Conservation (phyloP, 2,888 invertebrate genomes). For the Meiosimyza platycephala region DNA sequence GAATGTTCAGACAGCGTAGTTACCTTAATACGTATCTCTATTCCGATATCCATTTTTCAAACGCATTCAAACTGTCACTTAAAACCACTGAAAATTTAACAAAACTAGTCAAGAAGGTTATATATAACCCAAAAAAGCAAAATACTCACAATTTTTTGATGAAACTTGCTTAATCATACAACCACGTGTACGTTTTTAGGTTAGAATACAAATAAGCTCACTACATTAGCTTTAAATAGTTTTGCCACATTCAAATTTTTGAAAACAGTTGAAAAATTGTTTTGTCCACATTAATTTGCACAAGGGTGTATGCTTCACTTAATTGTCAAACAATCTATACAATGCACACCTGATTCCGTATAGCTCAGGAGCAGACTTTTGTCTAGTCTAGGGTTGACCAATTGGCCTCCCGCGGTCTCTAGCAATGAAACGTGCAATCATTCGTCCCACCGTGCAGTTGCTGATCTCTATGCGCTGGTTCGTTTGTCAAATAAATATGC, state of each 20-base stretch:
- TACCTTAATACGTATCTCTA: not conserved
- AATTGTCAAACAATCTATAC: too few species aligned
- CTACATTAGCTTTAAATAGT: not conserved
- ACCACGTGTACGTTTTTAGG: not conserved
- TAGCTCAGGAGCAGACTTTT: too few species aligned
- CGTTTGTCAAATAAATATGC: too few species aligned
- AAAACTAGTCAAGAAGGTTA: not conserved
- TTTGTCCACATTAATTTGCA: conserved; percentile 3
- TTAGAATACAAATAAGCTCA: not conserved
- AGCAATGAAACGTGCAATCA: too few species aligned
- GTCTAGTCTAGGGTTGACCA: too few species aligned
- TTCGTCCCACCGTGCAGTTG: too few species aligned
- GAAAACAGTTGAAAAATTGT: not conserved
- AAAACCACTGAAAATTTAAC: not conserved
- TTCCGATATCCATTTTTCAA: conserved; percentile 5
- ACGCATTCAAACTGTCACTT: not conserved
- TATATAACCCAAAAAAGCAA: not conserved
- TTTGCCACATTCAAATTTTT: not conserved
- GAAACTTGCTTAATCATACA: not conserved
- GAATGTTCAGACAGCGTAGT: not conserved
- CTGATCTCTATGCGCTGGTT: too few species aligned
- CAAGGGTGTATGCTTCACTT: not conserved
- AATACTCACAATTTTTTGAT: not conserved
- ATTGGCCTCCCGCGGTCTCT: too few species aligned
- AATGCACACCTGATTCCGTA: too few species aligned